Percentiles rank a stretch among this genome's conserved stretches.
phyloP scores from a whole-genome alignment of 1,140 invertebrate genomes.

The Calliopsis andreniformis region DNA sequence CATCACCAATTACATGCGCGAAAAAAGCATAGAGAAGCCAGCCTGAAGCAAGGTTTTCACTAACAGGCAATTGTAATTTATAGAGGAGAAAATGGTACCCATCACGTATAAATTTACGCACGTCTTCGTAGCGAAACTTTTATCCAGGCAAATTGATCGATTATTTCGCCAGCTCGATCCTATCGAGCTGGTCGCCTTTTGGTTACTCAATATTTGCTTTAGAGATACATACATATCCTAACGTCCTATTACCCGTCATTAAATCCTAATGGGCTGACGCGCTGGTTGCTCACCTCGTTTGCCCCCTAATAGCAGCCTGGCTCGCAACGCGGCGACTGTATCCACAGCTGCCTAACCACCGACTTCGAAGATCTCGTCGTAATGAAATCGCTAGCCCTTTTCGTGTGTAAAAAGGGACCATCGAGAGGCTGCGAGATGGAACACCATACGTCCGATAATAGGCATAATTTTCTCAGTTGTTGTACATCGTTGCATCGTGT shows the following conservation, averaged over 20 bases:
- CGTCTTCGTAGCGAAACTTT: neutral
- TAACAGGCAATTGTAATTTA: no score
- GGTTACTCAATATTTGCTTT: slow-evolving; percentile 16
- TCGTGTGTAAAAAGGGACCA: neutral
- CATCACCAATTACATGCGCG: no score
- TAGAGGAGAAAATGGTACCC: no score
- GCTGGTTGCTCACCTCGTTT: slow-evolving; percentile 34
- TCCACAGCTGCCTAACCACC: slow-evolving; percentile 23
- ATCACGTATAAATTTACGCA: no score
- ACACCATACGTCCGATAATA: slow-evolving; percentile 2
- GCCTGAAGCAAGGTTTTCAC: no score
- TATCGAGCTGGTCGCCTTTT: neutral
- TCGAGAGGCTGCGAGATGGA: neutral
- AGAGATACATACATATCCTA: neutral
- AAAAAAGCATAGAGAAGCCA: no score
- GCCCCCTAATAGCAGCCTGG: slow-evolving; percentile 34
- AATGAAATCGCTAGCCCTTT: slow-evolving; percentile 43
- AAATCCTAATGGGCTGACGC: slow-evolving; percentile 44
- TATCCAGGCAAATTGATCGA: neutral
- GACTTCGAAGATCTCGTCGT: slow-evolving; percentile 28
- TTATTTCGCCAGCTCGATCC: neutral
- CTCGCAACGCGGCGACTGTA: slow-evolving; percentile 14
- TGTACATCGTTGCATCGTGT: slow-evolving; percentile 19
- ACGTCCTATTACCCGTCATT: slow-evolving; percentile 49
- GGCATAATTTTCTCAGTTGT: slow-evolving; percentile 4